These are phyloP conservation scores for Helicolenus hilgendorfi DNA, from an alignment of 2,797 vertebrate genomes.

Conservation along the genomic window DNA sequence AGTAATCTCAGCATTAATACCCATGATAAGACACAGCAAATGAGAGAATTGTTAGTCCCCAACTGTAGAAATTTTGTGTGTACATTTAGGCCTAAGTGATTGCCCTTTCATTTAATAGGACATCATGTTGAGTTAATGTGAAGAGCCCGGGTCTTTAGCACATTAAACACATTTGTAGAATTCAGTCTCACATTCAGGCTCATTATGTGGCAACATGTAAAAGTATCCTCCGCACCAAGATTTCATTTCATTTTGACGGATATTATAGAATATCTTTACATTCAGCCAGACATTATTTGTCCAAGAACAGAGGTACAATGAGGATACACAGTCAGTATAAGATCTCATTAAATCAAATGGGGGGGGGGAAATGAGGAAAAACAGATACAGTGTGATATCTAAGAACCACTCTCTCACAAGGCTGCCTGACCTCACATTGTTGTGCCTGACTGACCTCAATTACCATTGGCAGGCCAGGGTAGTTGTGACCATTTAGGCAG, in stretches of 20 bases:
- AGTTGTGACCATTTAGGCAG: slow-evolving; percentile 78
- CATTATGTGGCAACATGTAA: slow-evolving; percentile 24
- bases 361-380: neutral
- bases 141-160: slow-evolving; percentile 34
- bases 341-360: slow-evolving; percentile 17
- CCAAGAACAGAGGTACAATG: neutral
- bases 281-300: neutral
- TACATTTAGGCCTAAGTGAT: slow-evolving; percentile 57
- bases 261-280: neutral
- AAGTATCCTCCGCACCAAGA: slow-evolving; percentile 17
- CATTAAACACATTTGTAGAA: slow-evolving; percentile 55
- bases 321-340: neutral
- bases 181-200: slow-evolving; percentile 47
- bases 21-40: slow-evolving; percentile 71
- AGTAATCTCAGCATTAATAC: slow-evolving; percentile 81
- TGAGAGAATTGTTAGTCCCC: slow-evolving; percentile 76
- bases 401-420: slow-evolving; percentile 2
- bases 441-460: slow-evolving; percentile 77
- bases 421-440: slow-evolving; percentile 69
- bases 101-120: slow-evolving; percentile 60
- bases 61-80: slow-evolving; percentile 64
- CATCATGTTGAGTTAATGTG: slow-evolving; percentile 66
- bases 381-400: slow-evolving; percentile 29
- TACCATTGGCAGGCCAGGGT: slow-evolving; percentile 71
- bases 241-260: slow-evolving; percentile 27